Percentiles rank a stretch among this genome's conserved stretches.
Evolutionary conservation across 2,797 vertebrate species (phyloP).

Genomic region (Brachymystax lenok): DNA sequence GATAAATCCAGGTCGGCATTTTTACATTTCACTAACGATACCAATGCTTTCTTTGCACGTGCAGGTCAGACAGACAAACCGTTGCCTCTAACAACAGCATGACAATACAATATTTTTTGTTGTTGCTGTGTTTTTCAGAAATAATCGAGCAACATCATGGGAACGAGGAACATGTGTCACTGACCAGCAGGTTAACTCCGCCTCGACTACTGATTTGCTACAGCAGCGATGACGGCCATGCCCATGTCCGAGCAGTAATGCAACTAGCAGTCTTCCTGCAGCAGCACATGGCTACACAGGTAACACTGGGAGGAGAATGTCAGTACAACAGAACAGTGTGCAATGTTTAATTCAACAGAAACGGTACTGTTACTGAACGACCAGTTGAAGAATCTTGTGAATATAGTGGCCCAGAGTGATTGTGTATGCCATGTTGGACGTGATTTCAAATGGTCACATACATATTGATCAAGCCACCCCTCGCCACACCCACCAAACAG

Average conservation of each 20-base stretch:
- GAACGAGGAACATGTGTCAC: conserved; percentile 42
- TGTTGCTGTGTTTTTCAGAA: conserved; percentile 46
- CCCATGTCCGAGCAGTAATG: conserved; percentile 73
- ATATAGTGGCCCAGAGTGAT: too few species aligned
- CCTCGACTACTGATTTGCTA: conserved; percentile 80
- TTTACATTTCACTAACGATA: background rate
- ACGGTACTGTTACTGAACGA: too few species aligned
- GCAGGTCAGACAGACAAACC: too few species aligned
- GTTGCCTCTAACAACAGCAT: too few species aligned
- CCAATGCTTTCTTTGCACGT: background rate
- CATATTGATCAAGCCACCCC: too few species aligned
- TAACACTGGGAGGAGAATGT: conserved; percentile 34
- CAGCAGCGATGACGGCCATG: conserved; percentile 69
- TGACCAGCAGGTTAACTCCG: conserved; percentile 45
- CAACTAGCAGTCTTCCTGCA: conserved; percentile 76
- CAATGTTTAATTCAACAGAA: too few species aligned
- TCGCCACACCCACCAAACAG: too few species aligned
- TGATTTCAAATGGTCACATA: too few species aligned
- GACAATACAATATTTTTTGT: background rate
- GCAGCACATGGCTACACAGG: conserved; percentile 78
- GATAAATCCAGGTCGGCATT: conserved; percentile 53
- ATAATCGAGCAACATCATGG: conserved; percentile 43
- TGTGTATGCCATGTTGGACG: too few species aligned
- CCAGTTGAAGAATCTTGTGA: too few species aligned
- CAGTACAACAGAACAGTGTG: background rate